These are phyloP conservation scores for Scomber colias DNA, from an alignment of 2,113 vertebrate genomes.

Conservation along the genomic window DNA sequence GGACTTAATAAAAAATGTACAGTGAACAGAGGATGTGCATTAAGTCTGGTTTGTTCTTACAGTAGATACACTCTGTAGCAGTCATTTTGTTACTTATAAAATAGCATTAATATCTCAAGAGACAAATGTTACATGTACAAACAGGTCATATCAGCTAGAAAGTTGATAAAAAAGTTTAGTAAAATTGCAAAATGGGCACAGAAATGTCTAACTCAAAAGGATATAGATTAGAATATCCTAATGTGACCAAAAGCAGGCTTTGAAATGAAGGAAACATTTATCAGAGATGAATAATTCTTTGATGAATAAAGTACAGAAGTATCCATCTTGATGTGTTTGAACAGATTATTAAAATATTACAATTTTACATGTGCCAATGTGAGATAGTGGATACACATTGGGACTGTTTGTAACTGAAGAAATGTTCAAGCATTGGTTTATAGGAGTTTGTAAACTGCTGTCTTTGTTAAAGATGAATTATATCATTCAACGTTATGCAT, in stretches of 20 bases:
- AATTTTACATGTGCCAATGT: slow-evolving; percentile 1
- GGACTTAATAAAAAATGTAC: slow-evolving; percentile 23
- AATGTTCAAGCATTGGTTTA: no score
- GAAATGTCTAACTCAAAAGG: neutral
- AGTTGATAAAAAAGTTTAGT: neutral
- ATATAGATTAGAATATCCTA: neutral
- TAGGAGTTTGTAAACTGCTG: no score
- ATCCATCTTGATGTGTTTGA: neutral
- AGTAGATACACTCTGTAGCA: neutral
- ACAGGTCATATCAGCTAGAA: neutral
- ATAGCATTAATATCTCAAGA: neutral
- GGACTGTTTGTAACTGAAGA: neutral
- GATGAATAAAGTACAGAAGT: neutral
- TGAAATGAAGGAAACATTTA: neutral
- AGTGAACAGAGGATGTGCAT: neutral
- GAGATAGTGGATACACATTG: neutral
- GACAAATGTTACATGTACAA: neutral
- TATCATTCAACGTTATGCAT: no score
- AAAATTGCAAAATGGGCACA: neutral
- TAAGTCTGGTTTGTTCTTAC: neutral
- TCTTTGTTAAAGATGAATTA: no score
- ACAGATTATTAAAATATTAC: neutral
- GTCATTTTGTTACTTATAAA: neutral
- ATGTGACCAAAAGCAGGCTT: neutral
- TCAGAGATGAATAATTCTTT: slow-evolving; percentile 1